A percentile compares a stretch with the other conserved stretches of the same genome.
Evolutionary conservation across 2,888 invertebrate genomes (phyloP).

Genomic region (Camponotus fellah): DNA sequence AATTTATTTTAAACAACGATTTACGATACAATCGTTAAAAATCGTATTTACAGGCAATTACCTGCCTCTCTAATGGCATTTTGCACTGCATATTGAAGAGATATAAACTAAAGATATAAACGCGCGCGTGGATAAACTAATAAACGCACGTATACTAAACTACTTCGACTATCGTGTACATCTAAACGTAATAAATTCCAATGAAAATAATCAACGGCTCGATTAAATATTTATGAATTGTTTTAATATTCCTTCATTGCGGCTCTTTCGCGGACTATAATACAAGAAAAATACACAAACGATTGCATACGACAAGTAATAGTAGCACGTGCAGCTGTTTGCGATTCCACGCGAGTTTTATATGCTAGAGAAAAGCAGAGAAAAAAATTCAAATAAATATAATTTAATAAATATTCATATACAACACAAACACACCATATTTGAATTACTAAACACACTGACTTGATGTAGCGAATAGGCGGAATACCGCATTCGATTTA

Average conservation of each 20-base stretch:
- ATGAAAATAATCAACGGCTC: slow-evolving; percentile 31
- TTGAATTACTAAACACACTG: slow-evolving; percentile 37
- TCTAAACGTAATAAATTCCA: slow-evolving; percentile 22
- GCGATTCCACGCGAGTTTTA: slow-evolving; percentile 39
- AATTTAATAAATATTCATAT: slow-evolving; percentile 50
- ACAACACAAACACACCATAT: slow-evolving; percentile 5
- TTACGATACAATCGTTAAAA: slow-evolving; percentile 3
- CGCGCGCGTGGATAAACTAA: slow-evolving; percentile 1
- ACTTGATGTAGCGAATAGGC: slow-evolving; percentile 10
- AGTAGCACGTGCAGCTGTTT: slow-evolving; percentile 13
- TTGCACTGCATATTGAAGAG: neutral
- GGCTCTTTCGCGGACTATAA: slow-evolving; percentile 4
- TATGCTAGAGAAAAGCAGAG: neutral
- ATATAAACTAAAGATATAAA: slow-evolving; percentile 3
- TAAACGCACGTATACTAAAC: neutral
- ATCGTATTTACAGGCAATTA: neutral
- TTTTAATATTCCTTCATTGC: slow-evolving; percentile 35
- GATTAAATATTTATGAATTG: slow-evolving; percentile 41
- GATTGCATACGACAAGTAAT: slow-evolving; percentile 32
- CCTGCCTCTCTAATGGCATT: neutral
- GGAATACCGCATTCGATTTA: slow-evolving; percentile 20
- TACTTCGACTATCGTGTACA: slow-evolving; percentile 6
- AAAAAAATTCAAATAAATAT: slow-evolving; percentile 38
- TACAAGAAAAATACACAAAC: slow-evolving; percentile 32
- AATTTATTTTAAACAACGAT: slow-evolving; percentile 10